Evolutionary conservation across 2,888 invertebrate genomes (phyloP).

Genomic region (Galeruca laticollis): DNA sequence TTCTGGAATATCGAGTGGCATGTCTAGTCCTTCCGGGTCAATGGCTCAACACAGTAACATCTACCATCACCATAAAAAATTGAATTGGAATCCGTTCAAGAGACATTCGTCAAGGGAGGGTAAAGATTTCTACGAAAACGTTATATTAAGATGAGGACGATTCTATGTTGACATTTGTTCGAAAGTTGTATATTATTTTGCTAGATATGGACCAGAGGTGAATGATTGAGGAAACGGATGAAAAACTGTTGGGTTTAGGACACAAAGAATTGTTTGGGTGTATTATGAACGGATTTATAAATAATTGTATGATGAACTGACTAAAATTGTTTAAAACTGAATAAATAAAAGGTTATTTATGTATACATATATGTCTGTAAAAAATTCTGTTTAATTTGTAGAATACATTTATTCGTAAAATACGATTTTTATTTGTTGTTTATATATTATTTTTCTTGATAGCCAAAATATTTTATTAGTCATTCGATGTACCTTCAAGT

Average conservation of each 20-base stretch:
- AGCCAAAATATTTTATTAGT: conserved; percentile 2
- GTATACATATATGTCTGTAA: not conserved
- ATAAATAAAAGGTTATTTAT: no score
- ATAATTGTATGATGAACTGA: not conserved
- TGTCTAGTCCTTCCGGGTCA: conserved; percentile 72
- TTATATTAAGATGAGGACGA: conserved; percentile 60
- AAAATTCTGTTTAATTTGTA: not conserved
- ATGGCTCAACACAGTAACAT: conserved; percentile 65
- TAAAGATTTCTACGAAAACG: conserved; percentile 66
- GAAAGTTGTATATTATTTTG: conserved; percentile 3
- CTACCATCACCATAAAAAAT: conserved; percentile 58
- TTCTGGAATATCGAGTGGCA: conserved; percentile 71
- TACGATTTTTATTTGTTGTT: not conserved
- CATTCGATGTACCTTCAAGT: not conserved
- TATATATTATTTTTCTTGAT: not conserved
- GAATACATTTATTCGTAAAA: not conserved
- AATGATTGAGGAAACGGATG: not conserved
- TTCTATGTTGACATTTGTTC: not conserved
- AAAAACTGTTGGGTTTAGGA: no score
- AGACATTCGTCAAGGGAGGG: conserved; percentile 72
- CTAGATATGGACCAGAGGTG: not conserved
- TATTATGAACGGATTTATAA: not conserved
- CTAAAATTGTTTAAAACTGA: not conserved
- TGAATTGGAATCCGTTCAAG: conserved; percentile 80
- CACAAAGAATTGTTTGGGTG: not conserved